Percentiles rank a stretch among this genome's conserved stretches.
Conservation (phyloP, 2,888 invertebrate genomes). For the Melanargia galathea region DNA sequence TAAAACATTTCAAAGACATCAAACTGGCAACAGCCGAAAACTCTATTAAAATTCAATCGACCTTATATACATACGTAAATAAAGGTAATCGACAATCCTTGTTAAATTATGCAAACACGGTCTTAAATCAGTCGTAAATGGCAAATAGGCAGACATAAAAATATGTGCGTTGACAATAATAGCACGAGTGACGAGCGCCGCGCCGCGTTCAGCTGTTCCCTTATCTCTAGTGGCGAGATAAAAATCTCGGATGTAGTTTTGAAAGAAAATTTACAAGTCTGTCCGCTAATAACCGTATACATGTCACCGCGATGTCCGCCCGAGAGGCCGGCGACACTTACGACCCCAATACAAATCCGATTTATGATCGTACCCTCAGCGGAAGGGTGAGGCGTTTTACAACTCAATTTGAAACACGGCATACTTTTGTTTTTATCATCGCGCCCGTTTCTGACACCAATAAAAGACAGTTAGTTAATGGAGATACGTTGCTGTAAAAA, state of each 20-base stretch:
- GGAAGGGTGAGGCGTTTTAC: conserved; percentile 70
- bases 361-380: conserved; percentile 69
- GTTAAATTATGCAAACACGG: conserved; percentile 70
- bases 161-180: conserved; percentile 61
- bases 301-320: conserved; percentile 63
- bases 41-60: conserved; percentile 64
- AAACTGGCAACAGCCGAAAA: conserved; percentile 57
- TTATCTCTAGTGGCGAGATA: conserved; percentile 62
- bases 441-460: conserved; percentile 35
- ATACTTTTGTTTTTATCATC: conserved; percentile 52
- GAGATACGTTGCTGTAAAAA: conserved; percentile 20
- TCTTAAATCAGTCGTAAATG: conserved; percentile 66
- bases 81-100: conserved; percentile 63
- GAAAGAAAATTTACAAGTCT: conserved; percentile 70
- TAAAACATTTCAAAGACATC: conserved; percentile 54
- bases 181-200: conserved; percentile 48
- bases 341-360: conserved; percentile 67
- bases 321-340: conserved; percentile 62
- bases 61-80: conserved; percentile 55
- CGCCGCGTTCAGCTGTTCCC: conserved; percentile 48
- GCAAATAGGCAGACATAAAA: conserved; percentile 64
- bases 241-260: conserved; percentile 69
- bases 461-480: conserved; percentile 36
- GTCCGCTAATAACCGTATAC: conserved; percentile 58
- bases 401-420: conserved; percentile 72